Percentiles rank a stretch among this genome's conserved stretches.
phyloP scores from a whole-genome alignment of 2,113 vertebrate species.

The Tachysurus fulvidraco region DNA sequence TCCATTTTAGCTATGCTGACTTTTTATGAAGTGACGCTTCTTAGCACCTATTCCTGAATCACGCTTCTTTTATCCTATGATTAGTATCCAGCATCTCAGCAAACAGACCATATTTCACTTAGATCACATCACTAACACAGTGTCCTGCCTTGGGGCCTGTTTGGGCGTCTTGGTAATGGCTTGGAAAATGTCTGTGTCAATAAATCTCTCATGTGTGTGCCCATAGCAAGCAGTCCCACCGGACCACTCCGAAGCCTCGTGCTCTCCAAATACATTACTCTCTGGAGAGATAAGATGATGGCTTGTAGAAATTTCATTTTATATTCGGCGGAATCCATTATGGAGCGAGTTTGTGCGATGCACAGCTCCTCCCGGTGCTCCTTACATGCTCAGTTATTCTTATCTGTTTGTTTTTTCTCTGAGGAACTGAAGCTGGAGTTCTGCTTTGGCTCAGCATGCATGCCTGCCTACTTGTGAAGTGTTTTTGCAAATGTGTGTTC shows the following conservation, averaged over 20 bases:
- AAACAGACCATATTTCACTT: conserved; percentile 58
- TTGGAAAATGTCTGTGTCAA: conserved; percentile 64
- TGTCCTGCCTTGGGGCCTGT: conserved; percentile 58
- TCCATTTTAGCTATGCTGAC: neutral
- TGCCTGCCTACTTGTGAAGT: neutral
- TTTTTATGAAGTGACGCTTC: neutral
- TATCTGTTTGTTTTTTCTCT: conserved; percentile 11
- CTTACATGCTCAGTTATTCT: neutral
- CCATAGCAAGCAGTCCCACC: conserved; percentile 52
- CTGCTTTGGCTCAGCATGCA: neutral
- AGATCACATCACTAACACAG: conserved; percentile 51
- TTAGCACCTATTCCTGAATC: conserved; percentile 4
- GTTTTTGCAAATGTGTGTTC: neutral
- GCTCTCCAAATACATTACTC: conserved; percentile 60
- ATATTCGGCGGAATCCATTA: conserved; percentile 60
- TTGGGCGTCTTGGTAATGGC: conserved; percentile 59
- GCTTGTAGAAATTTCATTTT: conserved; percentile 61
- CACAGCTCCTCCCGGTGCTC: conserved; percentile 16
- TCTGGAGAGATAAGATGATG: conserved; percentile 53
- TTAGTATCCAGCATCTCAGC: conserved; percentile 55
- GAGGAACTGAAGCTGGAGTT: neutral
- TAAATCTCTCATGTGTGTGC: conserved; percentile 61
- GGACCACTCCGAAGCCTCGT: conserved; percentile 44
- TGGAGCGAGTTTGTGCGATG: conserved; percentile 31
- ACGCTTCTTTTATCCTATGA: conserved; percentile 39